Base-by-base conservation (phyloP, 2,888 invertebrate species). In the Drosophila cracens region DNA sequence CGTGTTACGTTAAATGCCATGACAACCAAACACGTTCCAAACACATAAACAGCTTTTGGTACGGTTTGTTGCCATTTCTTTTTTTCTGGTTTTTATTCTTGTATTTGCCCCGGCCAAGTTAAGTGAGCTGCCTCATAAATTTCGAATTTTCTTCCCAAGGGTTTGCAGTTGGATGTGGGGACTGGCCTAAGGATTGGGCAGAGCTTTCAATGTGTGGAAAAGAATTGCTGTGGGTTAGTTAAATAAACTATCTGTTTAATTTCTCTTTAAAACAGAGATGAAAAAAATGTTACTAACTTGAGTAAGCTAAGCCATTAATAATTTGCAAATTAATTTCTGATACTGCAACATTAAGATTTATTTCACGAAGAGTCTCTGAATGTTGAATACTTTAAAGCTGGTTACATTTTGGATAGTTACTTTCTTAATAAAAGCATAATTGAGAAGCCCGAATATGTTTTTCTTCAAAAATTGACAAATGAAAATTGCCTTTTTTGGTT, bases 41-140 rank as follows among this genome's bases (percentile, higher is more conserved):
- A 73, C 81, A 81, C 88, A 85, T 85, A 87, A 85, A 87, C 83
- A 85, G 88, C 88, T 79, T 80, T 72, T 66, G 64, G 58, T 60
- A 64, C 77, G 69, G 60, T 80, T 81, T 61, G 65, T 70, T 68
- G 72, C 38, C 65, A 54, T 49, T 21, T 31, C 25, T 25, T 61
- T 52, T 51, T 63, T 59, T 43, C 31, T 46, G 25, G 25, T 56
- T 11, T 54, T 54, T 59, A 48, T 27, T 58, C 52, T 46, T 31
- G 31, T 49, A 61, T 66, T 34, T 51, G 18, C 36, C 61, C 59
- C 53, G 77, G 59, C 73, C 64, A 68, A 70, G 69, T 68, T 76
- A 81, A 83, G 79, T 74, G 79, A 70, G 79, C 68, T 78, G 76
- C 52, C 81, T 72, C 83, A 86, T 83, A 83, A 83, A 83, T 83